Conservation (phyloP, 2,113 vertebrate genomes). For the Sinocyclocheilus maitianheensis region DNA sequence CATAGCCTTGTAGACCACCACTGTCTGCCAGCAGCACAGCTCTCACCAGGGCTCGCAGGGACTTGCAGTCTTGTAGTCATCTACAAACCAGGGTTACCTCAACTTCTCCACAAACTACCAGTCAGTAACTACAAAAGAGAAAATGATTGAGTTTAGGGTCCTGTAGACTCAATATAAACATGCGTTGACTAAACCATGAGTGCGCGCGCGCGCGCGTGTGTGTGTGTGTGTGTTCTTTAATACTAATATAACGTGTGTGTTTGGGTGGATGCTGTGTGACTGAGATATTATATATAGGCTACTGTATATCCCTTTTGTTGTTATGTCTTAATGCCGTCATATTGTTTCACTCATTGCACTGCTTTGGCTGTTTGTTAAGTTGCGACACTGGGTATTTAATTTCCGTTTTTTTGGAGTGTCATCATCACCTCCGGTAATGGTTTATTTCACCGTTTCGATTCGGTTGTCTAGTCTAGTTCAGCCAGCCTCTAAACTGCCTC, state of each 20-base stretch:
- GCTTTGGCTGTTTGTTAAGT: conserved; percentile 65
- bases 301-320: conserved; percentile 46
- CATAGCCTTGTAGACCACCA: conserved; percentile 59
- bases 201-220: not conserved
- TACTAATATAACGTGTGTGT: conserved; percentile 36
- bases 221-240: conserved; percentile 9
- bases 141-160: not conserved
- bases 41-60: conserved; percentile 30
- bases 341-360: conserved; percentile 52
- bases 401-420: conserved; percentile 53
- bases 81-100: conserved; percentile 48
- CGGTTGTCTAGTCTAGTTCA: conserved; percentile 71
- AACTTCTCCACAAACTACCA: conserved; percentile 30
- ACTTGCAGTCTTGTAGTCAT: conserved; percentile 32
- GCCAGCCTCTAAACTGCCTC: conserved; percentile 81
- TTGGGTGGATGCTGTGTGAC: conserved; percentile 26
- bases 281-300: conserved; percentile 32
- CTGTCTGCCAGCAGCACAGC: conserved; percentile 56
- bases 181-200: conserved; percentile 30
- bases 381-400: conserved; percentile 74
- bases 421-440: conserved; percentile 46
- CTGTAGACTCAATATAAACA: not conserved
- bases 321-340: conserved; percentile 61
- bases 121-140: conserved; percentile 3
- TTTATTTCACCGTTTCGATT: conserved; percentile 53